Conservation (phyloP, 2,888 invertebrate species). For the Pristionchus arcanus region DNA sequence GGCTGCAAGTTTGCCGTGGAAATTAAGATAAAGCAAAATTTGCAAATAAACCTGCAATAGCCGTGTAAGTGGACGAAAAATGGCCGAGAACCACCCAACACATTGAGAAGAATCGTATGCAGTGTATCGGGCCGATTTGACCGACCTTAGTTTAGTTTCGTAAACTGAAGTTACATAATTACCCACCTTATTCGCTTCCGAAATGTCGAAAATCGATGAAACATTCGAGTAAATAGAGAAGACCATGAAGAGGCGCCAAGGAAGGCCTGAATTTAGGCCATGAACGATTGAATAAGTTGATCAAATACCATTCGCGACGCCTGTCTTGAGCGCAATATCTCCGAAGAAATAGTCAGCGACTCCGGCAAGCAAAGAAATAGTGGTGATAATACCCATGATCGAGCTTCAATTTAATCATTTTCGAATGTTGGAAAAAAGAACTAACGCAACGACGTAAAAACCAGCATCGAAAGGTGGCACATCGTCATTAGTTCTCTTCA, state of each 20-base stretch:
- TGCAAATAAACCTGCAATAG: background rate
- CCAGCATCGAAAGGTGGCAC: background rate
- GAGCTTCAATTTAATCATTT: background rate
- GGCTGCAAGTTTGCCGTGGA: too few relatives aligned
- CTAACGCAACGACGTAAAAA: slow-evolving; percentile 28
- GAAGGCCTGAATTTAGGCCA: background rate
- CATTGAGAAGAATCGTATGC: slow-evolving; percentile 55
- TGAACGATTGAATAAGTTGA: background rate
- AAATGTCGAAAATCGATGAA: slow-evolving; percentile 7
- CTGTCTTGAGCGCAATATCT: background rate
- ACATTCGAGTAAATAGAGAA: slow-evolving; percentile 49
- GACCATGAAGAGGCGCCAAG: slow-evolving; percentile 34
- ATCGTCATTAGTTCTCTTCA: slow-evolving; percentile 12
- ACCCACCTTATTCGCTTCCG: slow-evolving; percentile 20
- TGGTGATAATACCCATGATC: slow-evolving; percentile 14
- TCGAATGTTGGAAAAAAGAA: background rate
- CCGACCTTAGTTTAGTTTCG: slow-evolving; percentile 1
- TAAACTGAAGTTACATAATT: background rate
- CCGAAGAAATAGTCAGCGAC: slow-evolving; percentile 42
- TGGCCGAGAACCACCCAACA: slow-evolving; percentile 47
- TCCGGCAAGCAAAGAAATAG: background rate
- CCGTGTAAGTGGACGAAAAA: background rate
- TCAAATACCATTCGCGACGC: background rate
- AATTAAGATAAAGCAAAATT: background rate
- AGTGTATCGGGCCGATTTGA: slow-evolving; percentile 54